Evolutionary conservation across 2,888 invertebrate genomes (phyloP), one percentile per base, ranked within the genome.

Genomic region (Drosophila longiperda): DNA sequence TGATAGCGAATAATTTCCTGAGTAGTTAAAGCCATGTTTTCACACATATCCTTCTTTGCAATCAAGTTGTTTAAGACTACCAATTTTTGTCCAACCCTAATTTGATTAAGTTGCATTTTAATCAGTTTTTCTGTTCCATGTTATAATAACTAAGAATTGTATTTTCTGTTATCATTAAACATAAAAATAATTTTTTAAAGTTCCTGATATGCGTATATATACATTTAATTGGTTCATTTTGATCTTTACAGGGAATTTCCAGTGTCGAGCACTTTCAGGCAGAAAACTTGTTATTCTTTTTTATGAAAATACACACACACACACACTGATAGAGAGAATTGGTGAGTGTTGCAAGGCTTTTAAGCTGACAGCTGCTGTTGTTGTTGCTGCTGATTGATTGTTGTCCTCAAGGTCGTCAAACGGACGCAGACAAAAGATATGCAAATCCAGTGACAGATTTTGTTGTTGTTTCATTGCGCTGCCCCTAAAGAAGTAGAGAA

Each of bases 371-470:
- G 66, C 61, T 53, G 78, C 63, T 52, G 68, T 50, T 55, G 66
- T 45, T 59, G 58, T n/a, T 65, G 69, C 57, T 53, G 78, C 52
- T 78, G 78, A 75, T 68, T 79, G 76, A 68, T 77, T 79, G 77
- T 75, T 73, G 75, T 70, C 66, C 71, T 69, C 70, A 83, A 83
- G 83, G 83, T 83, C 81, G 79, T 54, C 75, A 45, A 38, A 52
- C 53, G 76, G 76, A 81, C 64, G 60, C 33, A 45, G 58, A 83
- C 87, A 87, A 82, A 80, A 80, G 78, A 82, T 87, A 87, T 83
- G 82, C 82, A 83, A 82, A 87, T 80, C 59, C 54, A 65, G 66
- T 74, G 61, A 66, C 66, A 71, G 63, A 68, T 60, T 66, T 62
- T 64, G 59, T 67, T 67, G 48, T 64, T 33, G n/a, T 64, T 34